These are phyloP conservation scores for Ia io DNA, from an alignment of 2,113 vertebrate species.

Conservation along the genomic window DNA sequence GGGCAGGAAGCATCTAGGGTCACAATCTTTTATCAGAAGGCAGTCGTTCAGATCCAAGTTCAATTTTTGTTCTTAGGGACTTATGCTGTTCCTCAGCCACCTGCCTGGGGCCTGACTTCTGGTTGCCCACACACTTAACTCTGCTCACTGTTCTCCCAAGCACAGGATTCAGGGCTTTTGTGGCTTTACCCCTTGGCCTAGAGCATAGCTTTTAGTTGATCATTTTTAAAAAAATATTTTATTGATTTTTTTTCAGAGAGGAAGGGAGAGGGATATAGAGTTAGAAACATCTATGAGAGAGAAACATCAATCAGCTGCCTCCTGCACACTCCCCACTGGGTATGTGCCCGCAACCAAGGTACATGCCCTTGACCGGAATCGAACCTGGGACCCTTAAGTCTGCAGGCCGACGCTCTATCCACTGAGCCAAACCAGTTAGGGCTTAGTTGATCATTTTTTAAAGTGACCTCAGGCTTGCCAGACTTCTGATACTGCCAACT, in stretches of 20 bases:
- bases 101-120: background rate
- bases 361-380: too few species aligned
- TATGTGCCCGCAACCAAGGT: too few species aligned
- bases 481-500: background rate
- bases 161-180: background rate
- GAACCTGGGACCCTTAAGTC: too few species aligned
- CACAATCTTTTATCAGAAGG: constrained; percentile 6
- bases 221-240: background rate
- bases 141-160: background rate
- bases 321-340: too few species aligned
- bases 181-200: background rate
- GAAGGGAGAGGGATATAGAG: too few species aligned
- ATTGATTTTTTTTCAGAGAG: too few species aligned
- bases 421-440: background rate
- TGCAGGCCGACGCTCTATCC: too few species aligned
- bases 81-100: background rate
- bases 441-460: background rate
- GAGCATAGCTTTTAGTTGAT: background rate
- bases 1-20: background rate
- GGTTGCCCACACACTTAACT: background rate
- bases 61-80: background rate
- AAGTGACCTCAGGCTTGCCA: background rate
- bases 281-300: too few species aligned
- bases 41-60: background rate
- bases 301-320: too few species aligned